These are phyloP conservation scores for Sisyra terminalis DNA, from an alignment of 2,888 invertebrate species.

Conservation along the genomic window DNA sequence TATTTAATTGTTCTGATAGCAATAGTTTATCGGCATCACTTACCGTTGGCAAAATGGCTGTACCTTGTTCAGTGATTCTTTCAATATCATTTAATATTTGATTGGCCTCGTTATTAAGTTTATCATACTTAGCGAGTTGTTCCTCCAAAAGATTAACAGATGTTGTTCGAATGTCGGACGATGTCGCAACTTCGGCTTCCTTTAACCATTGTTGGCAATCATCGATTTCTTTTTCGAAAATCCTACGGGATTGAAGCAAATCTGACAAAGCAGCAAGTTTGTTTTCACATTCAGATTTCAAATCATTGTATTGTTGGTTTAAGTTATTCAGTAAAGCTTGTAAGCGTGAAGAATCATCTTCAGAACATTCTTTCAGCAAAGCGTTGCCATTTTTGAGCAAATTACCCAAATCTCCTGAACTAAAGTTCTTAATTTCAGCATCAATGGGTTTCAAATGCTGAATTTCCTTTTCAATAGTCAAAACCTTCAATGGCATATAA, in stretches of 20 bases:
- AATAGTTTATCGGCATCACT: constrained; percentile 74
- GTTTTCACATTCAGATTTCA: constrained; percentile 56
- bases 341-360: constrained; percentile 45
- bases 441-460: constrained; percentile 58
- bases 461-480: constrained; percentile 70
- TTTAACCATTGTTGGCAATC: constrained; percentile 78
- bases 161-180: constrained; percentile 62
- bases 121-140: constrained; percentile 72
- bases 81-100: constrained; percentile 53
- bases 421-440: constrained; percentile 59
- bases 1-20: constrained; percentile 63
- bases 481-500: constrained; percentile 61
- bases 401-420: constrained; percentile 55
- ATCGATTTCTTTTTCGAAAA: constrained; percentile 67
- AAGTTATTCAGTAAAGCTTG: constrained; percentile 51
- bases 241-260: constrained; percentile 57
- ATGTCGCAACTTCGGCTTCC: constrained; percentile 75
- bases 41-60: constrained; percentile 60
- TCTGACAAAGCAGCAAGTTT: constrained; percentile 55
- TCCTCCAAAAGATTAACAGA: constrained; percentile 73
- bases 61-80: constrained; percentile 62
- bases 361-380: constrained; percentile 67
- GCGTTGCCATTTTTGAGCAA: constrained; percentile 58
- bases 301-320: constrained; percentile 49
- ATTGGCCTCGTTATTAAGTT: constrained; percentile 56